Evolutionary conservation across 1,140 invertebrate genomes (phyloP).

Genomic region (Drosophila rufa): DNA sequence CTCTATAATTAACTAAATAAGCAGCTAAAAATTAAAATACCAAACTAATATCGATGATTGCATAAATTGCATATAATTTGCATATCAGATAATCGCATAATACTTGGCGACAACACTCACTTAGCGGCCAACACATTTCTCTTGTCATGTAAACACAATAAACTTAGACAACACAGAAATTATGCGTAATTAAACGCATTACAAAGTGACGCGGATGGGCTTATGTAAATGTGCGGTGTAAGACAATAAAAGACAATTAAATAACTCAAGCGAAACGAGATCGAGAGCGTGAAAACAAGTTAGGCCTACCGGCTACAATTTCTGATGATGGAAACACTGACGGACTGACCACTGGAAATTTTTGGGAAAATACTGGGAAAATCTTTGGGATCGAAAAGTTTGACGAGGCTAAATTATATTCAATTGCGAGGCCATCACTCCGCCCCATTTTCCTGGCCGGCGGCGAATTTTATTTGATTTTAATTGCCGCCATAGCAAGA

Average conservation of each 20-base stretch:
- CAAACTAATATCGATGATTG: background rate
- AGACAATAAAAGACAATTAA: conserved; percentile 45
- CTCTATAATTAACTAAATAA: background rate
- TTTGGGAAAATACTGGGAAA: conserved; percentile 23
- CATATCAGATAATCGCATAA: conserved; percentile 23
- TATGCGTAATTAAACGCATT: conserved; percentile 67
- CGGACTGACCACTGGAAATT: background rate
- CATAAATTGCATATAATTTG: conserved; percentile 8
- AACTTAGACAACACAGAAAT: conserved; percentile 55
- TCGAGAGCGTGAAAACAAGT: conserved; percentile 27
- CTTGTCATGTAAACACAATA: conserved; percentile 61
- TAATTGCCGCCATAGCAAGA: conserved; percentile 67
- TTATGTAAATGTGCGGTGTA: conserved; percentile 63
- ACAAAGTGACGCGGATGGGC: conserved; percentile 12
- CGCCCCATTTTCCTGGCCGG: conserved; percentile 32
- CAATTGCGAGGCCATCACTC: conserved; percentile 32
- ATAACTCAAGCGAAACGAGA: conserved; percentile 46
- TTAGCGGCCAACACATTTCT: conserved; percentile 29
- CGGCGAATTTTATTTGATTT: conserved; percentile 75
- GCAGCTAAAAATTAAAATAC: background rate
- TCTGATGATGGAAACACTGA: background rate
- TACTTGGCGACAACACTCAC: conserved; percentile 28
- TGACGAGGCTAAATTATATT: conserved; percentile 19
- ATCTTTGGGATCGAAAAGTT: background rate
- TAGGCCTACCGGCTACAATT: conserved; percentile 4